Conservation (phyloP, 2,113 vertebrate genomes). For the Melanostigma gelatinosum region DNA sequence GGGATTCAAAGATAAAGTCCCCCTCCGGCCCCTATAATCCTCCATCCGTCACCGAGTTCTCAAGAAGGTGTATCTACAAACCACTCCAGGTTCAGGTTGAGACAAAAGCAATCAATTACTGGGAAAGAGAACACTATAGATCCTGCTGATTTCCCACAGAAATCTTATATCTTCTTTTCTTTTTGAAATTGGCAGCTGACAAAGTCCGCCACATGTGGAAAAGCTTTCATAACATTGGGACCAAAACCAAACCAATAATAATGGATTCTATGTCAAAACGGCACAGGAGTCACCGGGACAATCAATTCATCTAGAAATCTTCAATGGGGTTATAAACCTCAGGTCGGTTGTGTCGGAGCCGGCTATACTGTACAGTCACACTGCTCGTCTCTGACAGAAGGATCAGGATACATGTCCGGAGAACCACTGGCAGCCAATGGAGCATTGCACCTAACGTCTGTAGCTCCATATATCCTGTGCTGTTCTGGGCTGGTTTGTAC, state of each 20-base stretch:
- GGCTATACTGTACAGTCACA: constrained; percentile 18
- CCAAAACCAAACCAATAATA: constrained; percentile 59
- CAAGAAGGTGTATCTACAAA: constrained; percentile 35
- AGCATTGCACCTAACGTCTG: constrained; percentile 68
- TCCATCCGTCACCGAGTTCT: constrained; percentile 35
- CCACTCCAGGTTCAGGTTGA: constrained; percentile 39
- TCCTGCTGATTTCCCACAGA: constrained; percentile 57
- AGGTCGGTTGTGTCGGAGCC: constrained; percentile 13
- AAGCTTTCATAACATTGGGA: constrained; percentile 66
- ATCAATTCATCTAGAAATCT: constrained; percentile 25
- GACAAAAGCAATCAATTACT: constrained; percentile 57
- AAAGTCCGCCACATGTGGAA: constrained; percentile 70
- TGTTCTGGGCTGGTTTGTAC: constrained; percentile 59
- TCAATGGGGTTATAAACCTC: constrained; percentile 33
- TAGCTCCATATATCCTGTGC: constrained; percentile 65
- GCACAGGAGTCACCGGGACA: constrained; percentile 35
- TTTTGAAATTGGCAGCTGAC: constrained; percentile 66
- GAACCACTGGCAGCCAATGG: constrained; percentile 77
- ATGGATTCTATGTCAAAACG: constrained; percentile 53
- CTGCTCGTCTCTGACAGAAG: constrained; percentile 37
- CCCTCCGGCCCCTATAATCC: neutral
- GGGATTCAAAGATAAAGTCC: neutral
- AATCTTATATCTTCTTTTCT: constrained; percentile 60
- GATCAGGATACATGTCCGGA: constrained; percentile 39
- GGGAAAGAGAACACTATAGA: constrained; percentile 48